These are phyloP conservation scores for Hirudinaria manillensis DNA, from an alignment of 2,888 invertebrate genomes.

Conservation along the genomic window DNA sequence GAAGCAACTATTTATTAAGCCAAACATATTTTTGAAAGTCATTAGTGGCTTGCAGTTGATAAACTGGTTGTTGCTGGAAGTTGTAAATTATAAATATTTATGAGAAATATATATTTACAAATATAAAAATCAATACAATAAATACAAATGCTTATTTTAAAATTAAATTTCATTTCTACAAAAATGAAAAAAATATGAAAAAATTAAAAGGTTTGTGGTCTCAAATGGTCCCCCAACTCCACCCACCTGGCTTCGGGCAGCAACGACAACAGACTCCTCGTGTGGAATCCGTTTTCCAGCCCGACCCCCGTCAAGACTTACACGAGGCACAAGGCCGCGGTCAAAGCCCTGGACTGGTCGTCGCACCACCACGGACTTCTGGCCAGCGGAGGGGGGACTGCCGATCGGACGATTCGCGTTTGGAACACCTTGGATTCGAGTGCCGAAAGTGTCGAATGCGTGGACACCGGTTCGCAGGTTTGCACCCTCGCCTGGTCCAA, in stretches of 20 bases:
- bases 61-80: too few relatives aligned
- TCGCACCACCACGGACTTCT: slow-evolving; percentile 85
- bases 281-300: slow-evolving; percentile 62
- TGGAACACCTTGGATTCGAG: slow-evolving; percentile 60
- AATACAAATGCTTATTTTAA: too few relatives aligned
- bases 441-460: slow-evolving; percentile 71
- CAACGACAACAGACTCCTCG: slow-evolving; percentile 89
- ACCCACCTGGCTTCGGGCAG: slow-evolving; percentile 95
- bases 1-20: too few relatives aligned
- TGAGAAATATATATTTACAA: too few relatives aligned
- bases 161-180: background rate
- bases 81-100: too few relatives aligned
- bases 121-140: too few relatives aligned
- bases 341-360: slow-evolving; percentile 81
- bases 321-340: slow-evolving; percentile 55
- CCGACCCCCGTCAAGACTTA: slow-evolving; percentile 59
- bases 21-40: too few relatives aligned
- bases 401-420: slow-evolving; percentile 69
- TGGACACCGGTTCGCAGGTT: slow-evolving; percentile 89
- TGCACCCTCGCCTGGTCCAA: slow-evolving; percentile 86
- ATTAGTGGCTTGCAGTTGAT: too few relatives aligned
- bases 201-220: slow-evolving; percentile 71
- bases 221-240: slow-evolving; percentile 97
- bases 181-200: too few relatives aligned
- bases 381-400: slow-evolving; percentile 92